Base-by-base conservation (phyloP, 2,113 vertebrate genomes). In the Motacilla tschutschensis region DNA sequence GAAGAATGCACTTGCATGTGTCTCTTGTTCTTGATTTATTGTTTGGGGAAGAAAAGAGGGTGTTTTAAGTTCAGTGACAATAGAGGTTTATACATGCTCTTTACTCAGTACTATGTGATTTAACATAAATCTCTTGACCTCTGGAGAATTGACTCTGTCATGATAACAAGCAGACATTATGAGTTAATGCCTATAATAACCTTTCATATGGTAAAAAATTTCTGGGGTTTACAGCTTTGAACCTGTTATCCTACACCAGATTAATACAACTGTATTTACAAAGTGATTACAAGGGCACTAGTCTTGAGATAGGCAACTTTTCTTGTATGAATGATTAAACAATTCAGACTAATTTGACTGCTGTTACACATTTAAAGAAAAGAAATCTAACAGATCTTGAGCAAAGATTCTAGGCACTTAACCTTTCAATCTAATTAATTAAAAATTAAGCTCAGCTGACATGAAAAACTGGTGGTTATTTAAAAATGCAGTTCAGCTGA, bases 201-300 rank as follows among this genome's bases (percentile, higher is more conserved):
- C 71, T 83, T 58, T 95, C 38, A 72, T 53, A 41, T 86, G 51
- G 96, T 97, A 91, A 97, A 97, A 96, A 74, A 95, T 96, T 97
- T 94, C 91, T 88, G 97, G 91, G 38, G 63, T 97, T 97, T 97
- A 97, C 54, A 93, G 48, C 96, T 96, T 96, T 96, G 96, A 97
- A 97, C 96, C 91, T 91, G 89, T 96, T 97, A 90, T 82, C 91
- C 91, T 63, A 35, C 29, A 53, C 41, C 31, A 48, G 71, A 92
- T 85, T 87, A 93, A 95, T 87, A 83, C 75, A 92, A 90, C 55
- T 88, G 47, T 96, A 54, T 95, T 97, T 97, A 90, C 91, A 54
- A 12, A 83, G 82, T 33, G 93, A 95, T 96, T 96, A 88, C 64
- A 60, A 25, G 14, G 53, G 75, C 59, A 59, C 80, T 93, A 84